phyloP scores from a whole-genome alignment of 2,888 invertebrate genomes.

The Balanococcus diminutus region DNA sequence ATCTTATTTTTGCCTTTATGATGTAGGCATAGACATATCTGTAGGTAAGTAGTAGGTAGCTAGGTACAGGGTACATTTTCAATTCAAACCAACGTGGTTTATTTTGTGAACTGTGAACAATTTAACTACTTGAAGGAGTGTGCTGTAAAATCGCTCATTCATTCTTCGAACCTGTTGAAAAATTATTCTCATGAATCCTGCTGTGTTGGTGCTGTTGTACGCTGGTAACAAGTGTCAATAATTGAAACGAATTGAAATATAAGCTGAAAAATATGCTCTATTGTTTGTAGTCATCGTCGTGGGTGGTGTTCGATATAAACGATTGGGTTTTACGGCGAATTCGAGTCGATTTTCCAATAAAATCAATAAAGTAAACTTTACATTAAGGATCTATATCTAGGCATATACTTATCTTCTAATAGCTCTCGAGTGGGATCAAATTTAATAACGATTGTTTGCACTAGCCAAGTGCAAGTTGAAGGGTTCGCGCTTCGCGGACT shows the following conservation, averaged over 20 bases:
- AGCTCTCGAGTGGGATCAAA: background rate
- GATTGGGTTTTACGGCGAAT: background rate
- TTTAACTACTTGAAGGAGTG: background rate
- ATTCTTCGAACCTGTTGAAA: background rate
- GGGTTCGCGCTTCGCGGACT: background rate
- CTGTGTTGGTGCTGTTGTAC: background rate
- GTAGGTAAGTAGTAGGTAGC: too few relatives aligned
- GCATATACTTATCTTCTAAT: too few relatives aligned
- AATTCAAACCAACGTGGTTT: background rate
- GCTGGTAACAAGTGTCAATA: background rate
- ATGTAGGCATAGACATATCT: too few relatives aligned
- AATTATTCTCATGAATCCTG: background rate
- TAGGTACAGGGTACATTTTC: background rate
- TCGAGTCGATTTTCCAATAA: background rate
- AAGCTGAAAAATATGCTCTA: background rate
- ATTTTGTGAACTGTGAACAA: background rate
- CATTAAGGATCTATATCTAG: background rate
- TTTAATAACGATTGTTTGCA: too few relatives aligned
- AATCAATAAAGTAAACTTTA: background rate
- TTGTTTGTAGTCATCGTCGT: background rate
- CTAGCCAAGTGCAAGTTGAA: too few relatives aligned
- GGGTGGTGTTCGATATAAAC: background rate
- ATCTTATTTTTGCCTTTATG: background rate
- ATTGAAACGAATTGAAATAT: background rate
- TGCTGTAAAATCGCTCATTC: slow-evolving; percentile 1